Evolutionary conservation across 2,888 invertebrate species (phyloP).

Genomic region (Drosophila mayaguana): DNA sequence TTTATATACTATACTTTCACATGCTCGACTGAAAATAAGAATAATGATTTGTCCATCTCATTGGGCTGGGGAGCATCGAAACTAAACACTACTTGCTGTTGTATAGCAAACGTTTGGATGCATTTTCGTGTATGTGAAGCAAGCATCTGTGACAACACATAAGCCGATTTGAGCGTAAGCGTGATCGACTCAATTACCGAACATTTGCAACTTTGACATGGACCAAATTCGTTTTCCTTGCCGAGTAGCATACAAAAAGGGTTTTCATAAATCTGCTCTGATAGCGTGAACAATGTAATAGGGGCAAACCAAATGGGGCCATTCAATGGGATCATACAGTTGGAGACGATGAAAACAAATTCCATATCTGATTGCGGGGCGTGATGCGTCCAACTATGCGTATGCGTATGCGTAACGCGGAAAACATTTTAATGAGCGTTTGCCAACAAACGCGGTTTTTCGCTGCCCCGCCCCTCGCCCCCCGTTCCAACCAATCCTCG

Average conservation of each 20-base stretch:
- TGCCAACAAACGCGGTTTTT: conserved; percentile 76
- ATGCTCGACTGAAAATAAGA: no score
- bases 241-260: neutral
- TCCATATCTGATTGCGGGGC: conserved; percentile 7
- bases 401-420: conserved; percentile 67
- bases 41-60: no score
- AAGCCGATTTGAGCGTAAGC: conserved; percentile 16
- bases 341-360: conserved; percentile 18
- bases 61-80: no score
- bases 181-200: neutral
- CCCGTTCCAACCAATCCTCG: neutral
- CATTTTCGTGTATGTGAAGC: neutral
- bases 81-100: neutral
- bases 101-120: neutral
- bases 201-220: neutral
- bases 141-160: neutral
- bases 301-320: neutral
- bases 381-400: conserved; percentile 57
- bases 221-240: neutral
- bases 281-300: conserved; percentile 17
- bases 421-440: conserved; percentile 76
- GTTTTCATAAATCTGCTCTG: neutral
- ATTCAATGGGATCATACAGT: neutral
- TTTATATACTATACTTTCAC: no score
- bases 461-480: conserved; percentile 7